phyloP scores from a whole-genome alignment of 2,797 vertebrate species.

The Salmo trutta region DNA sequence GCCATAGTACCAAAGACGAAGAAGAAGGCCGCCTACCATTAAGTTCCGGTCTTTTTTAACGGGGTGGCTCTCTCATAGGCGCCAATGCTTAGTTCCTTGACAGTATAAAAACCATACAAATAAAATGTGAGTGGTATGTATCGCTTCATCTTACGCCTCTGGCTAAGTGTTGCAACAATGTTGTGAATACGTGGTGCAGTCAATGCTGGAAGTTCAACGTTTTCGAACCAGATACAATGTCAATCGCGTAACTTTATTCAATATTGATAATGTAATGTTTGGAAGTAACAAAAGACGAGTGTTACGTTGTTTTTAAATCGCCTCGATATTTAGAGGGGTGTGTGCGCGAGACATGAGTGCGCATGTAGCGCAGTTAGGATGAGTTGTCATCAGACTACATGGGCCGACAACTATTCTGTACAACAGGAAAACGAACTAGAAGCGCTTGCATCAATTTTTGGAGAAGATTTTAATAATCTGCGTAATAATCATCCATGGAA shows the following conservation, averaged over 20 bases:
- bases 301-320: neutral
- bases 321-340: constrained; percentile 34
- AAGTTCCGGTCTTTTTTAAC: no score
- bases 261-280: neutral
- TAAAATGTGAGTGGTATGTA: no score
- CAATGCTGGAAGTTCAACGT: neutral
- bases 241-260: neutral
- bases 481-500: constrained; percentile 80
- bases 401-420: constrained; percentile 78
- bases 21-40: no score
- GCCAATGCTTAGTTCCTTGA: no score
- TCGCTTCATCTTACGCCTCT: no score
- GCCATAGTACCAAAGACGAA: no score
- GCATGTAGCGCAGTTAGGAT: constrained; percentile 68
- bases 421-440: constrained; percentile 93
- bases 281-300: neutral
- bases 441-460: constrained; percentile 91
- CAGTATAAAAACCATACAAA: no score
- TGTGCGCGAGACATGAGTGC: constrained; percentile 43
- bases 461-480: constrained; percentile 87
- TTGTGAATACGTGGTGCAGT: constrained; percentile 27
- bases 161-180: constrained; percentile 23
- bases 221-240: no score
- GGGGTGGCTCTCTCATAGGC: no score
- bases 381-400: constrained; percentile 62